phyloP scores from a whole-genome alignment of 1,140 invertebrate genomes.

The Colletes latitarsis region DNA sequence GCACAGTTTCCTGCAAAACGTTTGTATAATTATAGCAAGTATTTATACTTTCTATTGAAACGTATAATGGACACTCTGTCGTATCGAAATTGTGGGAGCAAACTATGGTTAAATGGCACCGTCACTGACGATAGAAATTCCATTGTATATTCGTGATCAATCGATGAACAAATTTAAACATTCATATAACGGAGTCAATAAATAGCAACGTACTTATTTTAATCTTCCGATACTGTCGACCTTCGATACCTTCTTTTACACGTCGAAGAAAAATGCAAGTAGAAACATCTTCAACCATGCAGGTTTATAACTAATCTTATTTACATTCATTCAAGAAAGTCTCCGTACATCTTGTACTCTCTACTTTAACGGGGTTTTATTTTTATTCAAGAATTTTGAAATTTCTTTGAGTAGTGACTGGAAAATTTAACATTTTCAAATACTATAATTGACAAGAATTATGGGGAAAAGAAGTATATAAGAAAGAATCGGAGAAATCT shows the following conservation, averaged over 20 bases:
- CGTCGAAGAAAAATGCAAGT: not conserved
- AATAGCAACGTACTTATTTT: slow-evolving; percentile 27
- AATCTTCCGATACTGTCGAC: slow-evolving; percentile 20
- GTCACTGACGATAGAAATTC: not conserved
- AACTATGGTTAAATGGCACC: not conserved
- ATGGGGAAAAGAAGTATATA: no score
- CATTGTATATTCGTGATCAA: not conserved
- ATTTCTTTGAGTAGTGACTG: no score
- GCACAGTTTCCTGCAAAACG: no score
- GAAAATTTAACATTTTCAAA: no score
- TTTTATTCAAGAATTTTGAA: no score
- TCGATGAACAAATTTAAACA: slow-evolving; percentile 27
- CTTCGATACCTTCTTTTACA: not conserved
- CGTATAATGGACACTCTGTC: not conserved
- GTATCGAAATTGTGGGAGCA: not conserved
- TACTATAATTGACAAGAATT: no score
- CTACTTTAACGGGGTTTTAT: no score
- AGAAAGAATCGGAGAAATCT: no score
- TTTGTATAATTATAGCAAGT: no score
- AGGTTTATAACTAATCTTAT: not conserved
- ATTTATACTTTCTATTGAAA: no score
- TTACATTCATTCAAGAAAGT: not conserved
- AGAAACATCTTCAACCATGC: not conserved
- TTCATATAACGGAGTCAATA: not conserved
- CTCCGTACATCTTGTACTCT: no score